Base-by-base conservation (phyloP, 2,888 invertebrate species). In the Hyles lineata region DNA sequence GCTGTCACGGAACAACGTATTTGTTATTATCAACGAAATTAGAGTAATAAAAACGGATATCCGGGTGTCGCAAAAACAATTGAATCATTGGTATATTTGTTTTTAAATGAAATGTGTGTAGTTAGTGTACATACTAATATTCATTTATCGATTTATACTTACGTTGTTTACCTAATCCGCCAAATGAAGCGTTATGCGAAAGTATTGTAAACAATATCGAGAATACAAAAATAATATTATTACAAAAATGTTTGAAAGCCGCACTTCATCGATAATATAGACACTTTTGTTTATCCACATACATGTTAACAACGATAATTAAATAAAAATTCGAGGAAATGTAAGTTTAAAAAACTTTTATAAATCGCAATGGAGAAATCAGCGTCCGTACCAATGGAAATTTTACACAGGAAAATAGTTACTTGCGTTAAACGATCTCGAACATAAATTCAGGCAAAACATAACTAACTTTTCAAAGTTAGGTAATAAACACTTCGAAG, bases 11-110 rank as follows among this genome's bases (percentile, higher is more conserved):
- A 67, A 67, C 50, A 50, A 21, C 21, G 21, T 21, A 67, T 50
- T 67, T 67, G 67, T 67, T 67, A 63, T 63, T 63, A 67, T 67
- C 43, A 67, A 43, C 23, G 23, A 50, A 67, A 50, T 67, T 50
- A 67, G 43, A 63, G 63, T 21, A 63, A 43, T 67, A 67, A 50
- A 63, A 67, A 67, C 67, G 67, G 67, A 67, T 67, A 23, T 67
- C 50, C 67, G 67, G 50, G 67, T 67, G 23, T 7, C 23, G 23
- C 43, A 23, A 67, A 50, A 23, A 50, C 43, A 8, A 43, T 50
- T 63, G 5, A n/a, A 21, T n/a, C 19, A 17, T 7, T 50, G n/a
- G 23, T 2, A 23, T 43, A 23, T 50, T 43, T 67, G 23, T 67
- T 50, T 43, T 35, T 11, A 35, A 63, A 29, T n/a, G 21, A 67